These are phyloP conservation scores for Chaetodon trifascialis DNA, from an alignment of 2,113 vertebrate genomes.

Conservation along the genomic window DNA sequence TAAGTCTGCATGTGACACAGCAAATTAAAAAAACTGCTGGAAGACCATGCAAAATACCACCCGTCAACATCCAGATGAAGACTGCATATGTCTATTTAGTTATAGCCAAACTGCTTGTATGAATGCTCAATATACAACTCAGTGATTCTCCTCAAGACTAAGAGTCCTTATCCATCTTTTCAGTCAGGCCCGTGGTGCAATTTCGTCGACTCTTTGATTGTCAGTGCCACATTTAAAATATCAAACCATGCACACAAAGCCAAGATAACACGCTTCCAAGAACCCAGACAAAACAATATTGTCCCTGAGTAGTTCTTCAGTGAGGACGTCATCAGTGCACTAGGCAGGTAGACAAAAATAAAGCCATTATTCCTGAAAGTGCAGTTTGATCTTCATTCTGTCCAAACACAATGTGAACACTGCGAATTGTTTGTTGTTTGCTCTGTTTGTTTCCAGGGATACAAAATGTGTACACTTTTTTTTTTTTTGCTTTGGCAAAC, in stretches of 20 bases:
- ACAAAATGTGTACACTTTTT: background rate
- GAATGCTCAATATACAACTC: background rate
- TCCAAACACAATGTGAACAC: background rate
- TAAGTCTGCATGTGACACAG: no score
- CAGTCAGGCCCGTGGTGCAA: background rate
- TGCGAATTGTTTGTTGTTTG: background rate
- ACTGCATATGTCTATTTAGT: background rate
- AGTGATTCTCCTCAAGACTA: background rate
- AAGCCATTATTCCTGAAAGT: constrained; percentile 3
- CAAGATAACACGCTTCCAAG: background rate
- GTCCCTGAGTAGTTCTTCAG: background rate
- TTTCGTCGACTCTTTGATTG: background rate
- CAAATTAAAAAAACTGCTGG: no score
- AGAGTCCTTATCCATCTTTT: background rate
- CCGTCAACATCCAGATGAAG: no score
- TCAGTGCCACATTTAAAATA: background rate
- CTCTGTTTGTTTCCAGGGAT: constrained; percentile 3
- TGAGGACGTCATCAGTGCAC: background rate
- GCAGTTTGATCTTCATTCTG: background rate
- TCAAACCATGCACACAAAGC: background rate
- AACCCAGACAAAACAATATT: background rate
- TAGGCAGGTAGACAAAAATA: constrained; percentile 1
- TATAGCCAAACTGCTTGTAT: background rate
- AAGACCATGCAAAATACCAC: no score
- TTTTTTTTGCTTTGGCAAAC: background rate